These are phyloP conservation scores for Paraescarpia echinospica DNA, from an alignment of 1,140 invertebrate genomes.

Conservation along the genomic window DNA sequence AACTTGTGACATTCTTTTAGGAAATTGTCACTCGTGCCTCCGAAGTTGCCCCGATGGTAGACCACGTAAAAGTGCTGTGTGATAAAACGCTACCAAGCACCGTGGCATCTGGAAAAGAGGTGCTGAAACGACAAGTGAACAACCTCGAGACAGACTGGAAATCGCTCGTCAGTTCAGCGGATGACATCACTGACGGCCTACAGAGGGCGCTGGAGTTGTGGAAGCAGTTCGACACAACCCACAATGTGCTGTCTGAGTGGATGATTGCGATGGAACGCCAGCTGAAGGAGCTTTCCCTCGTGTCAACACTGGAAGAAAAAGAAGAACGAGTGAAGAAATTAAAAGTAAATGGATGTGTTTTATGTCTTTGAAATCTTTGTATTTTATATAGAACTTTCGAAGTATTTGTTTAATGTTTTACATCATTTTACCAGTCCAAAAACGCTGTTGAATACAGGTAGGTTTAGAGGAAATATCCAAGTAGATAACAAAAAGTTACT, in stretches of 20 bases:
- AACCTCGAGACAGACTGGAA: not conserved
- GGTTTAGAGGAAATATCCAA: too few species aligned
- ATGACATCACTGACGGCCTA: conserved; percentile 61
- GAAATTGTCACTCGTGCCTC: not conserved
- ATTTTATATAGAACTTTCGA: not conserved
- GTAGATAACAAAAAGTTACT: too few species aligned
- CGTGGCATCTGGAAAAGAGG: conserved; percentile 9
- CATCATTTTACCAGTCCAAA: too few species aligned
- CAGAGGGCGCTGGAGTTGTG: conserved; percentile 77
- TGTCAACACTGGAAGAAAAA: conserved; percentile 80
- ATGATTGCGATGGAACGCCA: conserved; percentile 78
- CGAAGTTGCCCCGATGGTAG: not conserved
- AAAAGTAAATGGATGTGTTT: conserved; percentile 58
- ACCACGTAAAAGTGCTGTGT: not conserved
- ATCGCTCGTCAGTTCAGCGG: conserved; percentile 50
- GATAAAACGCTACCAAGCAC: conserved; percentile 2
- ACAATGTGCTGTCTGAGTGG: conserved; percentile 81
- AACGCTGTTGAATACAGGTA: too few species aligned
- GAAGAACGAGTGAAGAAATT: conserved; percentile 73
- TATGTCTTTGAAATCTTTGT: not conserved
- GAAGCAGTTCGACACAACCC: conserved; percentile 80
- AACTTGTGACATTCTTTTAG: not conserved
- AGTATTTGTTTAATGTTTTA: too few species aligned
- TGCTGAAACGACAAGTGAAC: conserved; percentile 11
- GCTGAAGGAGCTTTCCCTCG: conserved; percentile 81